Conservation (phyloP, 2,888 invertebrate species). For the Oxycera nigricornis region DNA sequence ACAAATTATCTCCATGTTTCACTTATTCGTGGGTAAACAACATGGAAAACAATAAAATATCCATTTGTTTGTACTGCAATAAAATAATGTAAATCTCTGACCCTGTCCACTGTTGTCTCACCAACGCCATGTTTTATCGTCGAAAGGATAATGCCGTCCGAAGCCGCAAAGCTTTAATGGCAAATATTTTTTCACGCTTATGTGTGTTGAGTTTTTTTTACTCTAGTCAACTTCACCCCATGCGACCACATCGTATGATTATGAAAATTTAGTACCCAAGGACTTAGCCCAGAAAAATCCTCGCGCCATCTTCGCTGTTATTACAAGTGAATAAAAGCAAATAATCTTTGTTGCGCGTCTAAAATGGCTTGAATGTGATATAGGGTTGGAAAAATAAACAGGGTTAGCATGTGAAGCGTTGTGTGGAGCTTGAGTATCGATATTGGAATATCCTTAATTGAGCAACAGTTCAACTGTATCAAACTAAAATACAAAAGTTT, state of each 20-base stretch:
- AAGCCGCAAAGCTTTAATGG: conserved; percentile 7
- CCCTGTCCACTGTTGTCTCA: background rate
- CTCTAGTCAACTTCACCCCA: conserved; percentile 7
- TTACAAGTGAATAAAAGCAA: conserved; percentile 28
- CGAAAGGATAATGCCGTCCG: conserved; percentile 20
- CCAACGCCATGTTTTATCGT: conserved; percentile 5
- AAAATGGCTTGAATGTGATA: background rate
- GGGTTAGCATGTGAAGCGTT: no score
- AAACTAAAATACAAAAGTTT: no score
- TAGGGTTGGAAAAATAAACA: no score
- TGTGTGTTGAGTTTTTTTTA: conserved; percentile 14
- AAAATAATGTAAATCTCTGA: conserved; percentile 28
- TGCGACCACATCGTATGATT: conserved; percentile 38
- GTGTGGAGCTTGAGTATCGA: no score
- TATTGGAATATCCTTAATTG: no score
- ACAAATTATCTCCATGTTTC: conserved; percentile 25
- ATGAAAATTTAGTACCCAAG: conserved; percentile 45
- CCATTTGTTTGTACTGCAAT: conserved; percentile 39
- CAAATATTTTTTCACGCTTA: conserved; percentile 5
- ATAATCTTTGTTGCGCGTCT: conserved; percentile 46
- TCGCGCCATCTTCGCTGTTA: conserved; percentile 23
- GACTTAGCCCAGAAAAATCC: conserved; percentile 26
- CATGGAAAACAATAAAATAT: conserved; percentile 42
- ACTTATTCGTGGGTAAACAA: background rate
- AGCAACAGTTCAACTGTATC: no score